Evolutionary conservation across 2,113 vertebrate species (phyloP).

Genomic region (Ornithorhynchus anatinus): DNA sequence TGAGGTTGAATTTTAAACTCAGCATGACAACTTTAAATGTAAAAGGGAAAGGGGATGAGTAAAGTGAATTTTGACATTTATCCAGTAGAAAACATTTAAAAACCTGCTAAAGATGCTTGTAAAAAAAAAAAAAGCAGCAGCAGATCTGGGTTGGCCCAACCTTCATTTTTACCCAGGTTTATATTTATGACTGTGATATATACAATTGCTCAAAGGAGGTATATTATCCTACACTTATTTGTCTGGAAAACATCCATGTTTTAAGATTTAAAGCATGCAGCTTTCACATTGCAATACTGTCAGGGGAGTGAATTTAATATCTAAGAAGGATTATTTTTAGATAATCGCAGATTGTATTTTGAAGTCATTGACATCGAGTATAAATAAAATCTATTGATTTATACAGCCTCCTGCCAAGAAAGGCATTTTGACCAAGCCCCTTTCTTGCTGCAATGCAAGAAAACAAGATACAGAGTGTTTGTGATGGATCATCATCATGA

Average conservation of each 20-base stretch:
- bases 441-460: too few relatives aligned
- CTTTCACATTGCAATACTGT: neutral
- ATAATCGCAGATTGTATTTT: neutral
- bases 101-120: neutral
- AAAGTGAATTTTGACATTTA: slow-evolving; percentile 4
- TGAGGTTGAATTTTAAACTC: slow-evolving; percentile 15
- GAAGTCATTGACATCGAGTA: neutral
- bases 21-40: neutral
- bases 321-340: neutral
- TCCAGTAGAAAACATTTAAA: neutral
- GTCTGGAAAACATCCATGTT: neutral
- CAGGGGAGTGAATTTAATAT: slow-evolving; percentile 9
- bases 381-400: neutral
- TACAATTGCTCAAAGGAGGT: slow-evolving; percentile 12
- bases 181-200: slow-evolving; percentile 1
- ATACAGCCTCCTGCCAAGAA: too few relatives aligned
- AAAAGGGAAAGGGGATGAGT: slow-evolving; percentile 12
- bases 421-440: too few relatives aligned
- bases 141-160: neutral
- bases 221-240: neutral
- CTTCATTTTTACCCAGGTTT: slow-evolving; percentile 26
- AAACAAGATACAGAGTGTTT: too few relatives aligned
- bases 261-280: neutral
- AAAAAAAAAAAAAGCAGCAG: neutral
- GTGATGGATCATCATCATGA: too few relatives aligned